Evolutionary conservation across 1,140 invertebrate species (phyloP).

Genomic region (Heliothis virescens): DNA sequence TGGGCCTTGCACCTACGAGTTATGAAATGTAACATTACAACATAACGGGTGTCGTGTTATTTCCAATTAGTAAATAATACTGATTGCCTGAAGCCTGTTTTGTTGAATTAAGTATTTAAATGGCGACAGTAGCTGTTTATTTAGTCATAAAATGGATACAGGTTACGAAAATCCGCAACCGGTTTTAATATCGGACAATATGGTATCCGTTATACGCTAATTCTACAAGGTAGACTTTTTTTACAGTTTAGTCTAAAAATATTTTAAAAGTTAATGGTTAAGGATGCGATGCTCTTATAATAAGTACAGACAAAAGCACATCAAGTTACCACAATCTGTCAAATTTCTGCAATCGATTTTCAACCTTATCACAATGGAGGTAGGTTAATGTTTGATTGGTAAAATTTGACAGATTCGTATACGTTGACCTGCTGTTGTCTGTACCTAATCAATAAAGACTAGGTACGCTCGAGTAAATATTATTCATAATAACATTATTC

Average conservation of each 20-base stretch:
- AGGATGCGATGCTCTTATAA: not conserved
- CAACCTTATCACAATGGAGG: too few species aligned
- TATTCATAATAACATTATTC: not conserved
- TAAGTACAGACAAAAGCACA: too few species aligned
- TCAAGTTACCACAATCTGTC: too few species aligned
- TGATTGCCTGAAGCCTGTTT: slow-evolving; percentile 10
- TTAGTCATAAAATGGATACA: not conserved
- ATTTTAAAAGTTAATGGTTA: not conserved
- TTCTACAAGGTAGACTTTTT: slow-evolving; percentile 10
- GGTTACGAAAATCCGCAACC: slow-evolving; percentile 13
- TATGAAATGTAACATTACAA: slow-evolving; percentile 37
- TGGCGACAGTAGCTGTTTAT: slow-evolving; percentile 24
- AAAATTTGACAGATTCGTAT: too few species aligned
- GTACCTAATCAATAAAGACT: too few species aligned
- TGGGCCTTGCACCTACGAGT: slow-evolving; percentile 35
- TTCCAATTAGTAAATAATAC: slow-evolving; percentile 29
- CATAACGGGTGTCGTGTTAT: slow-evolving; percentile 37
- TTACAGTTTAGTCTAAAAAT: slow-evolving; percentile 3
- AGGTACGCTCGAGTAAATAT: slow-evolving; percentile 9
- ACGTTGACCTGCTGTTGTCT: too few species aligned
- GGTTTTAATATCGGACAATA: slow-evolving; percentile 24
- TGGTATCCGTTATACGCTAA: slow-evolving; percentile 28
- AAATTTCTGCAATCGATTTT: too few species aligned
- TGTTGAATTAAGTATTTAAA: not conserved
- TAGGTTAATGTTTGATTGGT: too few species aligned